phyloP scores from a whole-genome alignment of 2,113 vertebrate species.

The Ptyas mucosa region DNA sequence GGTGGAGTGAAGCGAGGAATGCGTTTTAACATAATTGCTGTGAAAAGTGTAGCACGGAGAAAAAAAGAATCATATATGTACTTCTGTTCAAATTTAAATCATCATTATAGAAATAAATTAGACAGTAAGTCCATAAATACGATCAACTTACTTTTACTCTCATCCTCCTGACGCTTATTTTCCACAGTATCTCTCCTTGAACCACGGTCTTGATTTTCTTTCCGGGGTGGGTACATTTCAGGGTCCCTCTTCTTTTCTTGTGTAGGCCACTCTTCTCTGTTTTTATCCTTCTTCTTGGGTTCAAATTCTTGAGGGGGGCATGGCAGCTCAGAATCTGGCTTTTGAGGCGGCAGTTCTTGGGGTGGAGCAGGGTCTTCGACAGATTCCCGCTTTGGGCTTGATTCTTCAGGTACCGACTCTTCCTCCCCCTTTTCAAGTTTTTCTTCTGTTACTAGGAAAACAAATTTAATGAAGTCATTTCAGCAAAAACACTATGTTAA shows the following conservation, averaged over 20 bases:
- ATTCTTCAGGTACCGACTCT: conserved; percentile 60
- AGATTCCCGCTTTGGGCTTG: conserved; percentile 64
- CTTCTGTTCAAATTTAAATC: background rate
- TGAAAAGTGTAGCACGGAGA: background rate
- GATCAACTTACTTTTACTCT: conserved; percentile 75
- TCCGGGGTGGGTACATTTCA: conserved; percentile 61
- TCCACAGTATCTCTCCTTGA: conserved; percentile 64
- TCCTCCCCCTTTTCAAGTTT: conserved; percentile 64
- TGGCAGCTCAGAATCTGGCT: conserved; percentile 62
- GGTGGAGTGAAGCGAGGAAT: conserved; percentile 87
- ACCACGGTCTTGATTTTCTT: conserved; percentile 55
- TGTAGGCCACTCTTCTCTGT: conserved; percentile 59
- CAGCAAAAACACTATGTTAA: background rate
- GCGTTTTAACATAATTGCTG: conserved; percentile 94
- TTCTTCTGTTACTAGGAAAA: conserved; percentile 56
- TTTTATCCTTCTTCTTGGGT: conserved; percentile 72
- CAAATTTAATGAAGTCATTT: conserved; percentile 27
- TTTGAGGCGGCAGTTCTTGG: background rate
- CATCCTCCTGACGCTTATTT: conserved; percentile 63
- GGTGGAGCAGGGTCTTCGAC: conserved; percentile 10
- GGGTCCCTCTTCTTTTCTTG: conserved; percentile 67
- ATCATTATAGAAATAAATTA: background rate
- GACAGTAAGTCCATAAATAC: background rate
- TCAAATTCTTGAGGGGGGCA: conserved; percentile 69
- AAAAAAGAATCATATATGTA: conserved; percentile 19